Evolutionary conservation across 1,140 invertebrate species (phyloP).

Genomic region (Drosophila navojoa): DNA sequence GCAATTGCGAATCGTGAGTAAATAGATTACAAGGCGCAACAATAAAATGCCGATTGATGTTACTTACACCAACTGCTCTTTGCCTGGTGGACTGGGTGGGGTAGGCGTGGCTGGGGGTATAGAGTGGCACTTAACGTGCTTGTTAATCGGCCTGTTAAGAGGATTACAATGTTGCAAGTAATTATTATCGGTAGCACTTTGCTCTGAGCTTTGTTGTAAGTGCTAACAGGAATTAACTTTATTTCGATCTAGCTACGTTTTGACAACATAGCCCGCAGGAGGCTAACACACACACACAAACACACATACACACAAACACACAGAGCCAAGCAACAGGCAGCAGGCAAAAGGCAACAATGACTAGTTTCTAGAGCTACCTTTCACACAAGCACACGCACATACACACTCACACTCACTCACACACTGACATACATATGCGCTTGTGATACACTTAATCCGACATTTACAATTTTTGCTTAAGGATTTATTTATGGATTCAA

Average conservation of each 20-base stretch:
- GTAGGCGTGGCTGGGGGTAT: background rate
- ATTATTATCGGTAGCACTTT: constrained; percentile 65
- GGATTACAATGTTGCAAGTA: constrained; percentile 80
- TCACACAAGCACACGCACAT: constrained; percentile 21
- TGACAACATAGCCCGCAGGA: constrained; percentile 22
- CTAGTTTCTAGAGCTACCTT: constrained; percentile 59
- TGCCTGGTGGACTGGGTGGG: background rate
- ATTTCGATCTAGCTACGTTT: constrained; percentile 76
- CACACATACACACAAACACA: background rate
- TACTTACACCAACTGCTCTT: constrained; percentile 26
- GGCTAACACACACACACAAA: background rate
- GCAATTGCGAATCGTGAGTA: constrained; percentile 47
- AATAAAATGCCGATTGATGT: constrained; percentile 38
- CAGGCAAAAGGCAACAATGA: constrained; percentile 40
- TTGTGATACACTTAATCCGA: constrained; percentile 78
- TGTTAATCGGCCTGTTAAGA: constrained; percentile 75
- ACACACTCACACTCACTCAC: constrained; percentile 8
- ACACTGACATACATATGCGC: background rate
- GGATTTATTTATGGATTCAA: constrained; percentile 82
- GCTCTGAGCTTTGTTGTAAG: constrained; percentile 43
- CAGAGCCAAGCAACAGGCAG: constrained; percentile 12
- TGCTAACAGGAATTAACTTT: constrained; percentile 74
- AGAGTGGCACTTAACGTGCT: constrained; percentile 52
- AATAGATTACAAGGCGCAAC: constrained; percentile 40
- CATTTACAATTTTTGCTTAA: constrained; percentile 83